phyloP scores from a whole-genome alignment of 2,113 vertebrate genomes.

The Percopsis transmontana region DNA sequence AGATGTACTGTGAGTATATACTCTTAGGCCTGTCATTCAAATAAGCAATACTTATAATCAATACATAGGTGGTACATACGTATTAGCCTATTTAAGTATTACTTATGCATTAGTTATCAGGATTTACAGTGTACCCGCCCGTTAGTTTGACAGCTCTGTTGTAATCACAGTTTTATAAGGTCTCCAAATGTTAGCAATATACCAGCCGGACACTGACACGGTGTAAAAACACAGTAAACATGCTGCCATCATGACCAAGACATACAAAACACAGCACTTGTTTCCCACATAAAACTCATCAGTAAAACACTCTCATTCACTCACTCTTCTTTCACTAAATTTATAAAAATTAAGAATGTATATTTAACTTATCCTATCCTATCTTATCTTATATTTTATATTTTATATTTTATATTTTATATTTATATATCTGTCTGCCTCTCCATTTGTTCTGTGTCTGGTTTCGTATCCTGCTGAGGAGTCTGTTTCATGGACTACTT shows the following conservation, averaged over 20 bases:
- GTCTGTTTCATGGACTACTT: neutral
- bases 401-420: neutral
- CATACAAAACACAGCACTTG: neutral
- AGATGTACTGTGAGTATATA: constrained; percentile 21
- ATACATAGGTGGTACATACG: neutral
- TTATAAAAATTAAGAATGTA: neutral
- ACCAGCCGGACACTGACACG: constrained; percentile 17
- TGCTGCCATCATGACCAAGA: constrained; percentile 2
- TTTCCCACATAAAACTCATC: neutral
- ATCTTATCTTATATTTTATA: too few relatives aligned
- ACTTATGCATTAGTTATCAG: too few relatives aligned
- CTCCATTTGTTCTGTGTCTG: neutral
- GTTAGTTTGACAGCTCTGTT: neutral
- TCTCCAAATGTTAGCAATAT: constrained; percentile 13
- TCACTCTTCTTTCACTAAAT: neutral
- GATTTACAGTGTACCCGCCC: neutral
- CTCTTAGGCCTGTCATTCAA: too few relatives aligned
- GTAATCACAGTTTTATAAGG: constrained; percentile 13
- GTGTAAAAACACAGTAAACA: constrained; percentile 11
- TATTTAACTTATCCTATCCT: neutral
- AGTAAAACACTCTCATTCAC: neutral
- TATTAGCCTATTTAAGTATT: too few relatives aligned
- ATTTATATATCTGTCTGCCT: neutral
- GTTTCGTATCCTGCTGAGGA: neutral
- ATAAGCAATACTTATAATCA: too few relatives aligned